Evolutionary conservation across 37 sponge, comb jelly and placozoan species (phyloP), one percentile per base, ranked within the genome.

Genomic region (Theonella swinhoei): DNA sequence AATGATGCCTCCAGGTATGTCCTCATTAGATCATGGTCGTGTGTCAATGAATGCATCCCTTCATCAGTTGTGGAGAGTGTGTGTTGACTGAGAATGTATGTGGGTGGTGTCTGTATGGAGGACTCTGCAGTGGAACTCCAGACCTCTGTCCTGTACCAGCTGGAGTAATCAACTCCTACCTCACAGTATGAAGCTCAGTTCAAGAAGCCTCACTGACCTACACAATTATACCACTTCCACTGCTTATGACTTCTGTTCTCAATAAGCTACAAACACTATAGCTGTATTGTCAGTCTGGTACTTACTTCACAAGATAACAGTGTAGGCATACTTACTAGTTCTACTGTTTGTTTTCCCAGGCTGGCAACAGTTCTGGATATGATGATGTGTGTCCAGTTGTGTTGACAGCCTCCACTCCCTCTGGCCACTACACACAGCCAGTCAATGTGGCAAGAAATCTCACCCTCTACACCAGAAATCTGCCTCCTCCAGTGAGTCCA

Each of bases 1-100:
- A 43, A 9, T 68, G 64, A 40, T 5, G 28, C 74, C 33, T 34
- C 25, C 1, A 84, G 84, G n/a, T n/a, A n/a, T n/a, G n/a, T n/a
- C n/a, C n/a, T n/a, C n/a, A n/a, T n/a, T n/a, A n/a, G n/a, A n/a
- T n/a, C n/a, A n/a, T n/a, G n/a, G n/a, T n/a, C n/a, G n/a, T n/a
- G n/a, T n/a, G n/a, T n/a, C n/a, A n/a, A n/a, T n/a, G n/a, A n/a
- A n/a, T n/a, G n/a, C n/a, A n/a, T n/a, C n/a, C n/a, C n/a, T n/a
- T n/a, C n/a, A n/a, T 8, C 68, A 82, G 83, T 37, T 88, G 82
- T 77, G 74, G 72, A 60, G 64, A 54, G n/a, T 82, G 83, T 82
- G 34, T 82, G 33, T 36, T 70, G 26, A 88, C 69, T 60, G 64
- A 64, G 25, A 70, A 34, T 74, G 63, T 62, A 9, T 88, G 88